phyloP scores from a whole-genome alignment of 2,797 vertebrate genomes.

The Champsocephalus gunnari region DNA sequence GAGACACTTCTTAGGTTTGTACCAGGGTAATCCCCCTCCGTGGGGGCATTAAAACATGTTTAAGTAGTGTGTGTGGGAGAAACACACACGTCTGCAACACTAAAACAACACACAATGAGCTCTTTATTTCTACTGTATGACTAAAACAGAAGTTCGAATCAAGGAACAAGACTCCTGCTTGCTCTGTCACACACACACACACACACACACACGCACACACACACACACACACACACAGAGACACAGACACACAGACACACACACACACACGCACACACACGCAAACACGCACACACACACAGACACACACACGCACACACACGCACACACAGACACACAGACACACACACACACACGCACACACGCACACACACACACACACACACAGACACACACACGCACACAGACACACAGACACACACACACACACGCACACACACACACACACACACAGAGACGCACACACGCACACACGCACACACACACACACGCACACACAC shows the following conservation, averaged over 20 bases:
- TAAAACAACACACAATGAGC: background rate
- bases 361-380: background rate
- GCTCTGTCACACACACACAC: background rate
- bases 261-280: background rate
- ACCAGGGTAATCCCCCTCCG: conserved; percentile 24
- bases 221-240: background rate
- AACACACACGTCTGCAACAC: conserved; percentile 1
- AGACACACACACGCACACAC: background rate
- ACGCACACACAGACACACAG: conserved; percentile 1
- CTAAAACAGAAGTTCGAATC: conserved; percentile 21
- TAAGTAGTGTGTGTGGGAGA: background rate
- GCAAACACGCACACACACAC: no score
- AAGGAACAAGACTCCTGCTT: conserved; percentile 3
- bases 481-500: background rate
- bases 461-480: no score
- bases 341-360: background rate
- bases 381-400: conserved; percentile 1
- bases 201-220: background rate
- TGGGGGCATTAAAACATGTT: conserved; percentile 20
- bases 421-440: background rate
- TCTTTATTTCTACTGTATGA: conserved; percentile 12
- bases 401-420: background rate
- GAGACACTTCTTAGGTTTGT: conserved; percentile 29
- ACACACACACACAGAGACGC: background rate
- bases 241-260: background rate